A percentile compares a stretch with the other conserved stretches of the same genome.
Conservation (phyloP, 92 coral and sea anemone species). For the Isaurus tuberculatus region DNA sequence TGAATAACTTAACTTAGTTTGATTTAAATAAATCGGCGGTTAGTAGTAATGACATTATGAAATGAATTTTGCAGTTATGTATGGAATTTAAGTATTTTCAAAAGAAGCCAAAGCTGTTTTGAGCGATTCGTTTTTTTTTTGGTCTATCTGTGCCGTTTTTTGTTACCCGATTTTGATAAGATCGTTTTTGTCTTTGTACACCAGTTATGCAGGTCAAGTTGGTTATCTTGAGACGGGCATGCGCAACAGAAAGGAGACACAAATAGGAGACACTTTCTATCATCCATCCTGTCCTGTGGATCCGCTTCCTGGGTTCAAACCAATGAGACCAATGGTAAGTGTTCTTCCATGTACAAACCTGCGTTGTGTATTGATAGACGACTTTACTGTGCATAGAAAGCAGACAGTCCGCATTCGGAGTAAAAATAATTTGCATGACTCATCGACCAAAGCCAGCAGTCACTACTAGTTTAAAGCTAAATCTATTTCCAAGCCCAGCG, state of each 20-base stretch:
- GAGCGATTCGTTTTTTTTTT: too few species aligned
- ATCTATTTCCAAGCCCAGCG: too few species aligned
- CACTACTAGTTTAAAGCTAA: too few species aligned
- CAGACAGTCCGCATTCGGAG: too few species aligned
- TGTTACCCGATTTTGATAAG: not conserved
- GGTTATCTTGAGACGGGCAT: slow-evolving; percentile 93
- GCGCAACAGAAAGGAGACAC: slow-evolving; percentile 91
- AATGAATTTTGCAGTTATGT: too few species aligned
- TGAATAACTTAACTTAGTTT: too few species aligned
- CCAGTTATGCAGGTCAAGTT: slow-evolving; percentile 96
- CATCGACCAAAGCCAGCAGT: too few species aligned
- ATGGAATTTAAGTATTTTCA: not conserved
- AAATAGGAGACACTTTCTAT: slow-evolving; percentile 95
- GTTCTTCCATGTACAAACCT: not conserved
- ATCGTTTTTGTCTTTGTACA: not conserved
- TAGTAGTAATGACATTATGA: too few species aligned
- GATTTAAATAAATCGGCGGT: too few species aligned
- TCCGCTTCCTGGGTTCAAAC: slow-evolving; percentile 88
- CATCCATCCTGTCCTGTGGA: slow-evolving; percentile 71
- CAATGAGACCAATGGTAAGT: slow-evolving; percentile 85
- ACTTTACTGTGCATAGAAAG: not conserved
- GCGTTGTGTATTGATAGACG: not conserved
- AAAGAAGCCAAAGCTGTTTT: not conserved
- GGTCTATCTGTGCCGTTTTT: too few species aligned
- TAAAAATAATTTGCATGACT: too few species aligned